Evolutionary conservation across 2,797 vertebrate genomes (phyloP), one percentile per base, ranked within the genome.

Genomic region (Tenualosa ilisha): DNA sequence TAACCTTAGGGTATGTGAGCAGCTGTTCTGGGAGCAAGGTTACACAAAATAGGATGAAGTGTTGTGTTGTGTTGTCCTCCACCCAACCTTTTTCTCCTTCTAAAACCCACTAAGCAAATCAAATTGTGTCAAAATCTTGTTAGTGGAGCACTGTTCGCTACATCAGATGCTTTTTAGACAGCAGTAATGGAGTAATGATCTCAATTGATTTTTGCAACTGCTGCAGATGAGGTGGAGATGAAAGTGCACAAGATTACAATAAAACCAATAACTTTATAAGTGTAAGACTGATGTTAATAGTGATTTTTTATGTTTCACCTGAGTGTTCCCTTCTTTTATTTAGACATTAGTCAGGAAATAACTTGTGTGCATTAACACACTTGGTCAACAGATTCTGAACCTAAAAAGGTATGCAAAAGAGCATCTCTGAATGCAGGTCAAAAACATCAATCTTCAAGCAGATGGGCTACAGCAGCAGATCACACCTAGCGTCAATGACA

Each of bases 151-250:
- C 92, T 91, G 91, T 40, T 22, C 90, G 93, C 89, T 87, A 90
- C 91, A 88, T 84, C 89, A 87, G 86, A 89, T 88, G 89, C 92
- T 91, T 92, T 90, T 93, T 91, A 91, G 92, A 90, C 84, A 50
- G 84, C 85, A 89, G 88, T 94, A 94, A 95, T 93, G 91, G 92
- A 88, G 88, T 92, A 93, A 94, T 93, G 92, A 93, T 92, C 91
- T 89, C 87, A 91, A 93, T 92, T 88, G 92, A 94, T 93, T 93
- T 90, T 89, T 43, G 81, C 49, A 85, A 79, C 83, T 82, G 61
- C 56, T 84, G 20, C 81, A 53, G 84, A 31, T 84, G 22, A 56
- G 40, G 46, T 68, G 56, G 86, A 63, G 24, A 12, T 13, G 0
- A 26, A 11, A 65, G n/a, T 26, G 63, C 8, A 12, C 63, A 22